Percentiles rank a stretch among this genome's conserved stretches.
Conservation (phyloP, 1,140 invertebrate species). For the Saccostrea glomerata region DNA sequence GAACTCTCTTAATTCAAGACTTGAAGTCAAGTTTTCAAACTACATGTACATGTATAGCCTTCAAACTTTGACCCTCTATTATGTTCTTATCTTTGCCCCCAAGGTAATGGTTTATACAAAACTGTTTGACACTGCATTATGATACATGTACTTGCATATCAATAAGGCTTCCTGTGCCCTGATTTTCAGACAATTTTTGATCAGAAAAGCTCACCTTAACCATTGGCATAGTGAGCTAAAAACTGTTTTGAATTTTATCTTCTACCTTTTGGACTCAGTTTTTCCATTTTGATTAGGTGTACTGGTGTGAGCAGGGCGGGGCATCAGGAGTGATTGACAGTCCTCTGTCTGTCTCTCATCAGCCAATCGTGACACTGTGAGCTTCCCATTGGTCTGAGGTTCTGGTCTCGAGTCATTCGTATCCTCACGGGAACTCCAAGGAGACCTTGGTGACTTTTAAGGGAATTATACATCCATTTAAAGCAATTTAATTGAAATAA, state of each 20-base stretch:
- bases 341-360: not conserved
- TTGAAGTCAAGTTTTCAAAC: not conserved
- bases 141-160: too few species aligned
- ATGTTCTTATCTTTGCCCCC: not conserved
- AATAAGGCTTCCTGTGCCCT: too few species aligned
- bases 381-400: not conserved
- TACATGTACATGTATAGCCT: not conserved
- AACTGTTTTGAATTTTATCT: not conserved
- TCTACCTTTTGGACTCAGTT: not conserved
- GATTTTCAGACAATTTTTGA: too few species aligned
- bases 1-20: too few species aligned
- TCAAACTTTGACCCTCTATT: not conserved
- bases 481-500: not conserved
- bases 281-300: conserved; percentile 48
- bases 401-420: conserved; percentile 3
- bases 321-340: not conserved
- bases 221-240: too few species aligned
- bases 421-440: not conserved
- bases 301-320: conserved; percentile 51
- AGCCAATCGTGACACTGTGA: not conserved
- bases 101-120: not conserved
- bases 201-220: too few species aligned
- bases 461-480: not conserved
- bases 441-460: conserved; percentile 36
- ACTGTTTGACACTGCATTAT: too few species aligned